Conservation (phyloP, 2,888 invertebrate genomes). For the Xestia xanthographa region DNA sequence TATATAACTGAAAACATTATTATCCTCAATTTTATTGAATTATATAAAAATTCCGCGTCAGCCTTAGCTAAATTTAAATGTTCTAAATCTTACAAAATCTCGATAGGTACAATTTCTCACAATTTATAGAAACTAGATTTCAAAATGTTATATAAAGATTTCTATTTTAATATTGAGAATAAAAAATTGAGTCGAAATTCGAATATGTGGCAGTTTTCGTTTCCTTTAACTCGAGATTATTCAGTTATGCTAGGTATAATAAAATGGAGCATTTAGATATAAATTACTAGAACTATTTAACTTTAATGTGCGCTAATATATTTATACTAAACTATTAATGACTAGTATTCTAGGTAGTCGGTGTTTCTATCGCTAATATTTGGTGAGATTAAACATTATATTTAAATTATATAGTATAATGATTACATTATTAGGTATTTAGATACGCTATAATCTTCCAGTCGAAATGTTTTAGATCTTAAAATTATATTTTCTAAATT, state of each 20-base stretch:
- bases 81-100: conserved; percentile 71
- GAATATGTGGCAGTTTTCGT: conserved; percentile 86
- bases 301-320: conserved; percentile 76
- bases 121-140: conserved; percentile 63
- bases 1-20: conserved; percentile 17
- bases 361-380: conserved; percentile 68
- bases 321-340: conserved; percentile 64
- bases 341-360: conserved; percentile 68
- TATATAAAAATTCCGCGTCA: conserved; percentile 52
- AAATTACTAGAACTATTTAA: conserved; percentile 60
- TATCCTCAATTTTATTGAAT: conserved; percentile 37
- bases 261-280: conserved; percentile 63
- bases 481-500: conserved; percentile 22
- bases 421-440: conserved; percentile 46
- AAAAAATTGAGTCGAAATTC: conserved; percentile 83
- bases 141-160: conserved; percentile 65
- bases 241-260: conserved; percentile 70
- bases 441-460: conserved; percentile 42
- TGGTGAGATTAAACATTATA: conserved; percentile 60
- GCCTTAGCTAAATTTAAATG: conserved; percentile 62
- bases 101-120: conserved; percentile 70
- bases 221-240: conserved; percentile 66
- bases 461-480: conserved; percentile 37
- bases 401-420: too few relatives aligned
- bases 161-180: conserved; percentile 71